Evolutionary conservation across 2,797 vertebrate genomes (phyloP).

Genomic region (Chelonia mydas): DNA sequence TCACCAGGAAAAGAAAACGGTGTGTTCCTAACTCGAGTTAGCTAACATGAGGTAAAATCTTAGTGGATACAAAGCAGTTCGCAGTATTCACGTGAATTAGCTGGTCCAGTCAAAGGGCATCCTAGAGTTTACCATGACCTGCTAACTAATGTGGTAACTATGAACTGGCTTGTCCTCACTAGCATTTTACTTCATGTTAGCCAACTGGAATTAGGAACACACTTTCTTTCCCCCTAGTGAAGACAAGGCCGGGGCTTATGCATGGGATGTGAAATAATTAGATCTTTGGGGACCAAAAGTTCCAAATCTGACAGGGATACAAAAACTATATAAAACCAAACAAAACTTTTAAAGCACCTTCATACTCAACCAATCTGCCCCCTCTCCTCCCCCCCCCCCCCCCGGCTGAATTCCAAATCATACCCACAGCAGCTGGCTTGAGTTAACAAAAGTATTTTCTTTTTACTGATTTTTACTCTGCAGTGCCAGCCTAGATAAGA

Average conservation of each 20-base stretch:
- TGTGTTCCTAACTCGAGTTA: background rate
- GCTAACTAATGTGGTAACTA: background rate
- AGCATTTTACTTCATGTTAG: background rate
- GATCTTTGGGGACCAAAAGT: background rate
- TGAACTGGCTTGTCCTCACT: background rate
- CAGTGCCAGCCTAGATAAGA: background rate
- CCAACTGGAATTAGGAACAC: background rate
- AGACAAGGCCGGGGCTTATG: constrained; percentile 23
- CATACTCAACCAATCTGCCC: constrained; percentile 34
- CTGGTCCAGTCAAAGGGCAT: background rate
- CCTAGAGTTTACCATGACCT: background rate
- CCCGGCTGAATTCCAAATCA: accelerated
- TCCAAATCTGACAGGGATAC: constrained; percentile 28
- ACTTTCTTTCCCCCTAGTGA: background rate
- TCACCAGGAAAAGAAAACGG: background rate
- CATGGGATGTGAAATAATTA: background rate
- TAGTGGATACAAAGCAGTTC: background rate
- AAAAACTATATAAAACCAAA: constrained; percentile 28
- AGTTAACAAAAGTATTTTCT: background rate
- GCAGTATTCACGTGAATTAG: background rate
- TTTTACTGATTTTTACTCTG: background rate
- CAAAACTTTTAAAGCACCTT: constrained; percentile 30
- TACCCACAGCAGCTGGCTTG: constrained; percentile 13
- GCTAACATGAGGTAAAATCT: background rate
- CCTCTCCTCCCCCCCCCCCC: accelerated